These are phyloP conservation scores for Pristionchus japonicus DNA, from an alignment of 2,888 invertebrate genomes.

Conservation along the genomic window DNA sequence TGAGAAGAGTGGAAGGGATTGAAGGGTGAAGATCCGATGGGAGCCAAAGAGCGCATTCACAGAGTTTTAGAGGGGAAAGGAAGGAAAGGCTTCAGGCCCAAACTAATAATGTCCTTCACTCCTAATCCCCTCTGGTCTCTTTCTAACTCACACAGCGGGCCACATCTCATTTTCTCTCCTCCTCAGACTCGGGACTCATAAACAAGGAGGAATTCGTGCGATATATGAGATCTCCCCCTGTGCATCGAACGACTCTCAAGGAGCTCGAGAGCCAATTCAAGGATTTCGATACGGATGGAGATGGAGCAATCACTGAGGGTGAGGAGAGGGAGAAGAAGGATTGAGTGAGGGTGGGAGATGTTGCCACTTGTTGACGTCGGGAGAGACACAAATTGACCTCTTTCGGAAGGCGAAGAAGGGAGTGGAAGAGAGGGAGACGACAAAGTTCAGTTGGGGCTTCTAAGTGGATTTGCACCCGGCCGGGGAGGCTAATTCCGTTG, in stretches of 20 bases:
- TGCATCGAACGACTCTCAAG: constrained; percentile 68
- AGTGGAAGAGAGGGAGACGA: neutral
- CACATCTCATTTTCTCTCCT: constrained; percentile 12
- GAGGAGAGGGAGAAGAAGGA: constrained; percentile 1
- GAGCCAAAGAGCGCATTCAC: neutral
- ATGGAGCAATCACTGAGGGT: constrained; percentile 72
- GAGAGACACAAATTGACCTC: constrained; percentile 8
- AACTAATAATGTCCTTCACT: constrained; percentile 17
- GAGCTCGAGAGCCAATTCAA: constrained; percentile 70
- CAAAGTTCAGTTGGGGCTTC: constrained; percentile 9
- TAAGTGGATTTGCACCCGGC: constrained; percentile 10
- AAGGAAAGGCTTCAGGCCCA: neutral
- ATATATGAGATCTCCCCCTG: constrained; percentile 70
- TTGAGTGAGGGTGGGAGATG: neutral
- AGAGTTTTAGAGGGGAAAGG: neutral
- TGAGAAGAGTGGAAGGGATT: constrained; percentile 13
- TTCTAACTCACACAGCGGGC: neutral
- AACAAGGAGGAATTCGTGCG: constrained; percentile 72
- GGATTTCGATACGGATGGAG: constrained; percentile 68
- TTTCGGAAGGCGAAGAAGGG: constrained; percentile 22
- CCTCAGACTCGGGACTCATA: constrained; percentile 72
- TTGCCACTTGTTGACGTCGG: constrained; percentile 24
- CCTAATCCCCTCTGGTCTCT: constrained; percentile 5
- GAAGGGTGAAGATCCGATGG: neutral
- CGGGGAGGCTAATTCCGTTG: neutral